A percentile compares a stretch with the other conserved stretches of the same genome.
Conservation (phyloP, 2,888 invertebrate species). For the Drosophila kanekoi region DNA sequence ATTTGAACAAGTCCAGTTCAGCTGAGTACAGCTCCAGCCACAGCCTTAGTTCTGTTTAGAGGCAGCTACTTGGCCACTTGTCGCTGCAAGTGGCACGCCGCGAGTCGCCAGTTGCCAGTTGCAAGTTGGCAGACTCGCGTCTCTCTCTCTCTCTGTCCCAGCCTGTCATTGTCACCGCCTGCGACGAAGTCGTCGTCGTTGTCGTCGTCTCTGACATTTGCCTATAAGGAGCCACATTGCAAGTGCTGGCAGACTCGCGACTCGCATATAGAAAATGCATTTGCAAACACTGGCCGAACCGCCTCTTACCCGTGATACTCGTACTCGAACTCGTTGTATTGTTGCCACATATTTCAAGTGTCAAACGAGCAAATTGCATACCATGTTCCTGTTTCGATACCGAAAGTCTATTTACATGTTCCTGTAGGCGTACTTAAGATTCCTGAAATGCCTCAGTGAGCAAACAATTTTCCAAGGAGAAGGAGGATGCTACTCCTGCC, state of each 20-base stretch:
- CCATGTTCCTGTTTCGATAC: conserved; percentile 79
- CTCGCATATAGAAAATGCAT: conserved; percentile 60
- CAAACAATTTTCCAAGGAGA: conserved; percentile 53
- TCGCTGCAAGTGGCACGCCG: conserved; percentile 65
- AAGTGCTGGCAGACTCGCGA: conserved; percentile 13
- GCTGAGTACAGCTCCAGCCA: conserved; percentile 20
- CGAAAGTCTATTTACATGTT: conserved; percentile 83
- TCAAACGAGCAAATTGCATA: conserved; percentile 84
- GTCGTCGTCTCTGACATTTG: conserved; percentile 62
- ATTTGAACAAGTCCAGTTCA: conserved; percentile 60
- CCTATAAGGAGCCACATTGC: conserved; percentile 65
- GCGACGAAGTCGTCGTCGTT: conserved; percentile 58
- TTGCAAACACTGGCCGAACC: conserved; percentile 38
- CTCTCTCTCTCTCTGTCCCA: conserved; percentile 12
- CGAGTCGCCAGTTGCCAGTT: conserved; percentile 19
- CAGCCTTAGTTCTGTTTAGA: conserved; percentile 39
- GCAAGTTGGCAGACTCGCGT: conserved; percentile 27
- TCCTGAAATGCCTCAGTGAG: conserved; percentile 77
- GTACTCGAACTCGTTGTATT: conserved; percentile 45
- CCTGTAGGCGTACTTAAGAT: conserved; percentile 84
- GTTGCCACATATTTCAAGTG: conserved; percentile 83
- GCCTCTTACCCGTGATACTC: conserved; percentile 21
- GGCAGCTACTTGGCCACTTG: conserved; percentile 71
- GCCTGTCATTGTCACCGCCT: conserved; percentile 73
- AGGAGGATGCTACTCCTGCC: conserved; percentile 46